Percentiles rank a stretch among this genome's conserved stretches.
These are phyloP conservation scores for Oryzias dopingdopingensis DNA, from an alignment of 2,797 vertebrate species.

Conservation along the genomic window DNA sequence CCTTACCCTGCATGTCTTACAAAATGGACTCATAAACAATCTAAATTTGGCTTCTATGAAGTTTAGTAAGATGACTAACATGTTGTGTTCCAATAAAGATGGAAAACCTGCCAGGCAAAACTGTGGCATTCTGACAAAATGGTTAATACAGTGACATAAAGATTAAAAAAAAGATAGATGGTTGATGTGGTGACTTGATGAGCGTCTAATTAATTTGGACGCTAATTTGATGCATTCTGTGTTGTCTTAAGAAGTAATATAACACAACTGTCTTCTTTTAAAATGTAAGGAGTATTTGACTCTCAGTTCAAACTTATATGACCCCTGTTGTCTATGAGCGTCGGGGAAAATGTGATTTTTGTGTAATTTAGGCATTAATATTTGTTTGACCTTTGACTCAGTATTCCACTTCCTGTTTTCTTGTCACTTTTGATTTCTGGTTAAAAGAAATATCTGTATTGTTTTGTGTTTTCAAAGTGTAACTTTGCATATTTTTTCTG, in stretches of 20 bases:
- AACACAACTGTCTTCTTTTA: slow-evolving; percentile 33
- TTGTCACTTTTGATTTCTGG: neutral
- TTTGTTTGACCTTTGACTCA: slow-evolving; percentile 33
- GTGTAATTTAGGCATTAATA: slow-evolving; percentile 39
- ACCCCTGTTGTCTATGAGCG: slow-evolving; percentile 40
- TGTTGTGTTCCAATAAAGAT: too few relatives aligned
- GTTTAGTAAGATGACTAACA: too few relatives aligned
- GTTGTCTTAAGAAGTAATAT: slow-evolving; percentile 4
- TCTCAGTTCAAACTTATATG: slow-evolving; percentile 39
- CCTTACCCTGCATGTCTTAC: too few relatives aligned
- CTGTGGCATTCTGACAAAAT: too few relatives aligned
- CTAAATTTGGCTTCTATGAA: too few relatives aligned
- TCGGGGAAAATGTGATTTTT: slow-evolving; percentile 39
- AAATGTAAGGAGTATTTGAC: slow-evolving; percentile 34
- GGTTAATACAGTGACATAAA: too few relatives aligned
- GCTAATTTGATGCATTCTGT: slow-evolving; percentile 15
- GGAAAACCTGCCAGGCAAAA: too few relatives aligned
- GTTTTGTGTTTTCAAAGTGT: neutral
- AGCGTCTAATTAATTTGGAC: neutral
- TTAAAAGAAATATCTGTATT: slow-evolving; percentile 7
- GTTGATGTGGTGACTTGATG: neutral
- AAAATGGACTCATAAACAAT: too few relatives aligned
- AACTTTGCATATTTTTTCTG: neutral
- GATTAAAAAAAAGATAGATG: neutral
- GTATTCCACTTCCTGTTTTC: slow-evolving; percentile 22